Conservation (phyloP, 2,888 invertebrate genomes). For the Caenorhabditis wallacei region DNA sequence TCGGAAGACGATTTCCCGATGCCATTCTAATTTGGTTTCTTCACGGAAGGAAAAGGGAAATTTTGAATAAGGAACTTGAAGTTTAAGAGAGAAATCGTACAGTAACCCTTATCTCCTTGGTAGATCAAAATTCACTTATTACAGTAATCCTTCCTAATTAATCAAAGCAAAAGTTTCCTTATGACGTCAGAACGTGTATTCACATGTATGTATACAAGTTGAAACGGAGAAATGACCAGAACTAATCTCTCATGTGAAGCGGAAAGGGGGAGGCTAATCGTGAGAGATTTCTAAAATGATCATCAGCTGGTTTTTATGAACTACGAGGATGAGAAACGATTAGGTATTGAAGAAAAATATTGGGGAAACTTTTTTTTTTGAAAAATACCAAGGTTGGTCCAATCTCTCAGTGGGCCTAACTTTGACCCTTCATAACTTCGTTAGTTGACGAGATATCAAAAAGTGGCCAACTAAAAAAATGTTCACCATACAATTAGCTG, state of each 20-base stretch:
- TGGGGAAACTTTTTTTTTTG: no score
- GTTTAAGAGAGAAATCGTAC: background rate
- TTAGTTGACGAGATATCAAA: no score
- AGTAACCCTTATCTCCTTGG: background rate
- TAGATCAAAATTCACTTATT: background rate
- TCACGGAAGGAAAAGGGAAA: background rate
- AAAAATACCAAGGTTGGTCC: no score
- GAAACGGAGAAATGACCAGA: constrained; percentile 37
- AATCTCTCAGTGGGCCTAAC: no score
- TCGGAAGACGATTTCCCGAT: background rate
- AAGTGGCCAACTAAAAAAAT: no score
- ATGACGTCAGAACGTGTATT: constrained; percentile 7
- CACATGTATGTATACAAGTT: constrained; percentile 8
- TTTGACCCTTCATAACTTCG: no score
- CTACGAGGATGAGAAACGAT: no score
- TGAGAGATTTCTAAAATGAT: background rate
- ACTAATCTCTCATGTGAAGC: constrained; percentile 22
- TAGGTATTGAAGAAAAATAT: no score
- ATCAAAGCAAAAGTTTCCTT: background rate
- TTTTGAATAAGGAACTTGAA: background rate
- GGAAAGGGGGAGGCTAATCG: background rate
- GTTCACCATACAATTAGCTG: no score
- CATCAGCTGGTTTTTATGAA: constrained; percentile 1
- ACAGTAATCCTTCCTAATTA: background rate
- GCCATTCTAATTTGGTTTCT: background rate